Percentiles rank a stretch among this genome's conserved stretches.
Conservation (phyloP, 2,797 vertebrate genomes). For the Hapalemur alaotrensis region DNA sequence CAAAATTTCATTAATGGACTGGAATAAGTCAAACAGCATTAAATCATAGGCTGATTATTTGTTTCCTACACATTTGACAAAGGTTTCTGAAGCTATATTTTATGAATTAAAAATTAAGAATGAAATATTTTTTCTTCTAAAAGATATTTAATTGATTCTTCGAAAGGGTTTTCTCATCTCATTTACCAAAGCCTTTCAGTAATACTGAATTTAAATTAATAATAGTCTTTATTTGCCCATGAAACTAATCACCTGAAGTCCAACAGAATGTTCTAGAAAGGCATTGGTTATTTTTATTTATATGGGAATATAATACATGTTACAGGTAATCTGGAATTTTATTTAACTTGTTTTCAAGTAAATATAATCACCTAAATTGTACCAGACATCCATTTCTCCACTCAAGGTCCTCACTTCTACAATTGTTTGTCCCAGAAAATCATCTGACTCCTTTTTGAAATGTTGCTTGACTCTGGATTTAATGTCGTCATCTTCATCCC, state of each 20-base stretch:
- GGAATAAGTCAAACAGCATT: neutral
- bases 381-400: conserved; percentile 99
- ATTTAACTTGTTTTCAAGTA: neutral
- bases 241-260: neutral
- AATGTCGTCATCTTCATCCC: conserved; percentile 99
- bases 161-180: neutral
- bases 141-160: neutral
- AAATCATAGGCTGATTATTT: neutral
- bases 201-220: neutral
- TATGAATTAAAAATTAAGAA: conserved; percentile 42
- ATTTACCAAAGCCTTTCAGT: neutral
- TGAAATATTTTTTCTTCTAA: neutral
- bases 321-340: neutral
- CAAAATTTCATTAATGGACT: neutral
- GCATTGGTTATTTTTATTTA: neutral
- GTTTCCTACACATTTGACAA: neutral
- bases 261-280: neutral
- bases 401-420: conserved; percentile 98
- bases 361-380: conserved; percentile 91
- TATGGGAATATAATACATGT: neutral
- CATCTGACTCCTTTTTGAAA: conserved; percentile 98
- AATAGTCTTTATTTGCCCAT: neutral
- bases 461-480: conserved; percentile 98
- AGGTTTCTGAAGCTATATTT: neutral
- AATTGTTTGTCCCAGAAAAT: conserved; percentile 98